phyloP scores from a whole-genome alignment of 2,888 invertebrate species.

The Spatulosminthurus flaviceps region DNA sequence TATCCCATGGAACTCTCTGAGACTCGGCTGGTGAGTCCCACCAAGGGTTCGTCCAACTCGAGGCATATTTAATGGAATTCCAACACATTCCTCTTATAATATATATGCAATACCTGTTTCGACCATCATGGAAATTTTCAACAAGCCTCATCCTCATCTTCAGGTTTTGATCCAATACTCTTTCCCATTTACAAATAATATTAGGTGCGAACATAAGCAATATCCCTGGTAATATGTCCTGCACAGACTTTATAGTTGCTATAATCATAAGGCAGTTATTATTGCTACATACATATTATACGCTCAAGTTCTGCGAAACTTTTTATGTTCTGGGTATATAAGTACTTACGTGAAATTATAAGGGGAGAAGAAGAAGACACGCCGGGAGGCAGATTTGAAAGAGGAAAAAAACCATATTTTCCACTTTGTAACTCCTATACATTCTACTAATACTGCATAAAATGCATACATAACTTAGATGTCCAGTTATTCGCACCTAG shows the following conservation, averaged over 20 bases:
- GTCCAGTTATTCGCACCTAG: too few relatives aligned
- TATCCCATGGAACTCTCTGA: constrained; percentile 2
- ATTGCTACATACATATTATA: too few relatives aligned
- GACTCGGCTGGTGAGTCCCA: constrained; percentile 13
- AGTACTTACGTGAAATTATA: constrained; percentile 21
- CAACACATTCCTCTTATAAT: constrained; percentile 32
- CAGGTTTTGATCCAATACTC: constrained; percentile 10
- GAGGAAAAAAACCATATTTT: not conserved
- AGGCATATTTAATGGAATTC: constrained; percentile 27
- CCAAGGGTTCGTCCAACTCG: constrained; percentile 23
- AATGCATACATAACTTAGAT: too few relatives aligned
- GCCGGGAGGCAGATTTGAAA: constrained; percentile 10
- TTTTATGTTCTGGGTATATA: too few relatives aligned
- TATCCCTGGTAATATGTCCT: not conserved
- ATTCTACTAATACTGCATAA: too few relatives aligned
- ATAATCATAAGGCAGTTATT: too few relatives aligned
- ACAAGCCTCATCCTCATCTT: too few relatives aligned
- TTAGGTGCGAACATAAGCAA: not conserved
- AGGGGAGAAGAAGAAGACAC: constrained; percentile 22
- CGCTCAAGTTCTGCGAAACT: too few relatives aligned
- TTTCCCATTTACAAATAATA: not conserved
- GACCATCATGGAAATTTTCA: too few relatives aligned
- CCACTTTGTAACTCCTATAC: too few relatives aligned
- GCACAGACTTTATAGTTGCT: too few relatives aligned
- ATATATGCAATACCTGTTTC: constrained; percentile 35